These are phyloP conservation scores for Drosophila nr. medialis DNA, from an alignment of 2,888 invertebrate species.

Conservation along the genomic window DNA sequence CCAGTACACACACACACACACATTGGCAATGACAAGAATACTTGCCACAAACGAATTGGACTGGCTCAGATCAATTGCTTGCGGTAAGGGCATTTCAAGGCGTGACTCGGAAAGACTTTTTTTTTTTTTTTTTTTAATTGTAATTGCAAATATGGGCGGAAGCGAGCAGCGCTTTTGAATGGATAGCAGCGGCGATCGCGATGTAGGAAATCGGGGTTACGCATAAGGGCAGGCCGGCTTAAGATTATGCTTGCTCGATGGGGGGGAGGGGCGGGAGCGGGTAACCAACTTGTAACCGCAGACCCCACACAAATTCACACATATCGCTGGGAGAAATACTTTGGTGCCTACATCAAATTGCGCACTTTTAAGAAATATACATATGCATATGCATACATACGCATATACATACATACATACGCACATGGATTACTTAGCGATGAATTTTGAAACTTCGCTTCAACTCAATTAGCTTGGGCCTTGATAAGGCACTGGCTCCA, in stretches of 20 bases:
- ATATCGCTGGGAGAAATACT: constrained; percentile 21
- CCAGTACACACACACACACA: not conserved
- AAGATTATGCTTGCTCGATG: constrained; percentile 15
- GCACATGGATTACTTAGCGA: not conserved
- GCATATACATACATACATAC: not conserved
- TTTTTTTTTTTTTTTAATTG: constrained; percentile 45
- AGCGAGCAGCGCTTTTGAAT: constrained; percentile 62
- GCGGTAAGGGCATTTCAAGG: constrained; percentile 29
- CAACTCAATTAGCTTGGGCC: not conserved
- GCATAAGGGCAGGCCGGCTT: constrained; percentile 55
- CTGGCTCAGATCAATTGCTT: not conserved
- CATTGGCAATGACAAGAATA: not conserved
- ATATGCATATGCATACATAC: not conserved
- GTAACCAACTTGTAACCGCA: constrained; percentile 39
- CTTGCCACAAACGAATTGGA: not conserved
- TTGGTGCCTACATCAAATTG: constrained; percentile 22
- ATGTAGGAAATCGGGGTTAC: constrained; percentile 67
- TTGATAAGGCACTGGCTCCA: not conserved
- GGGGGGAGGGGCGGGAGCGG: not conserved
- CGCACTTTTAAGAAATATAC: constrained; percentile 14
- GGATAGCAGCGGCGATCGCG: constrained; percentile 41
- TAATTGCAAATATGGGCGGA: constrained; percentile 77
- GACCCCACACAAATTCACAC: constrained; percentile 25
- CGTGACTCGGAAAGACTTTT: not conserved
- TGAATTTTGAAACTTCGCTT: not conserved